Conservation (phyloP, 2,113 vertebrate genomes). For the Corvus moneduloides region DNA sequence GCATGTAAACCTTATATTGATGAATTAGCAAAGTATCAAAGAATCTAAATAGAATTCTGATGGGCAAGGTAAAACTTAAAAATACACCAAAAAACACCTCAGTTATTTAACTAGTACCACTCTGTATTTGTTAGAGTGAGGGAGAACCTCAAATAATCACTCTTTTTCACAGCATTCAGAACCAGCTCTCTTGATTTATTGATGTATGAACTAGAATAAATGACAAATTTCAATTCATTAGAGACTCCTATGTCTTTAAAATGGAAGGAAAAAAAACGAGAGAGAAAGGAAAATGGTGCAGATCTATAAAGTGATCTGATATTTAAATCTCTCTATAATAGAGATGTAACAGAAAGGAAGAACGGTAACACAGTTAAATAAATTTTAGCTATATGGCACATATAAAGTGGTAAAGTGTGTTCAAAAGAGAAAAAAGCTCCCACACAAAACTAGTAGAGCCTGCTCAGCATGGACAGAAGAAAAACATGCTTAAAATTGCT, state of each 20-base stretch:
- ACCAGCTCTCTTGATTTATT: not conserved
- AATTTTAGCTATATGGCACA: not conserved
- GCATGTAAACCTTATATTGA: not conserved
- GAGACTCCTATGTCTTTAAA: not conserved
- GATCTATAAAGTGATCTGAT: not conserved
- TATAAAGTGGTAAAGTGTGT: not conserved
- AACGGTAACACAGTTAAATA: not conserved
- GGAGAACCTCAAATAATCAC: not conserved
- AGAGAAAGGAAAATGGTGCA: not conserved
- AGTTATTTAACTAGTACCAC: not conserved
- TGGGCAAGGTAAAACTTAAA: not conserved
- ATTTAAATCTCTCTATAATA: not conserved
- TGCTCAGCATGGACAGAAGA: not conserved
- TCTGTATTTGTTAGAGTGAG: not conserved
- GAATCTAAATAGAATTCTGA: not conserved
- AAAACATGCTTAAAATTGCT: not conserved
- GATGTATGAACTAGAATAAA: not conserved
- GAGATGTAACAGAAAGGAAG: not conserved
- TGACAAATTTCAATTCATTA: not conserved
- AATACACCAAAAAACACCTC: not conserved
- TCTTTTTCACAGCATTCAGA: not conserved
- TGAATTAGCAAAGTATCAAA: not conserved
- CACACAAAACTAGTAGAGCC: not conserved
- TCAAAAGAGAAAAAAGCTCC: not conserved
- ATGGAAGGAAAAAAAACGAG: not conserved